These are phyloP conservation scores for Chrysomela aeneicollis DNA, from an alignment of 2,888 invertebrate species.

Conservation along the genomic window DNA sequence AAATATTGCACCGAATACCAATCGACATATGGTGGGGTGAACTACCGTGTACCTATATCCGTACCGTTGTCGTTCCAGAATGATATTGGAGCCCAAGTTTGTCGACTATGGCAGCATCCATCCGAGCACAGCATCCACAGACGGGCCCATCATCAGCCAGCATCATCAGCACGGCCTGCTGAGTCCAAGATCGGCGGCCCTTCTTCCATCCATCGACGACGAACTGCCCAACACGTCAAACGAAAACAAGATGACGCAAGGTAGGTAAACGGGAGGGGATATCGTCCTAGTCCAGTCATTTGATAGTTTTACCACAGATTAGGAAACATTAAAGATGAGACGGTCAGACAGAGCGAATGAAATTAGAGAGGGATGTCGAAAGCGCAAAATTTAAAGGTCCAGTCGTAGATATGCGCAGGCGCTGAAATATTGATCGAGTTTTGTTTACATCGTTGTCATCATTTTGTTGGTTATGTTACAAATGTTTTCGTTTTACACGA, in stretches of 20 bases:
- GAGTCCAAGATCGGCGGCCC: constrained; percentile 53
- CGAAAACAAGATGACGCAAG: constrained; percentile 58
- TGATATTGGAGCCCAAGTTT: constrained; percentile 72
- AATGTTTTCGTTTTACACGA: too few relatives aligned
- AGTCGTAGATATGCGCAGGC: too few relatives aligned
- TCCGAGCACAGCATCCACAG: constrained; percentile 54
- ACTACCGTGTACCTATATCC: background rate
- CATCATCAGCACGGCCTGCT: constrained; percentile 54
- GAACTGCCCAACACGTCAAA: constrained; percentile 55
- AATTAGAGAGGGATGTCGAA: too few relatives aligned
- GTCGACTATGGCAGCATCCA: constrained; percentile 72
- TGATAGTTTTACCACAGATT: too few relatives aligned
- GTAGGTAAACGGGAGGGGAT: too few relatives aligned
- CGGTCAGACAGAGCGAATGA: too few relatives aligned
- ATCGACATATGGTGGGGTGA: background rate
- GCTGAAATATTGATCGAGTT: too few relatives aligned
- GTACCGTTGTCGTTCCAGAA: constrained; percentile 61
- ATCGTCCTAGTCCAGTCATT: too few relatives aligned
- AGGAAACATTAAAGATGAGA: too few relatives aligned
- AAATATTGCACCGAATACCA: background rate
- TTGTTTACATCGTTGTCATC: too few relatives aligned
- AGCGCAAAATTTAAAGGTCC: too few relatives aligned
- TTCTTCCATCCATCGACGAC: constrained; percentile 58
- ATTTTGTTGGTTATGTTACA: too few relatives aligned
- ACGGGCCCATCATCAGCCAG: constrained; percentile 54